Evolutionary conservation across 2,113 vertebrate genomes (phyloP), one percentile per base, ranked within the genome.

Genomic region (Neofelis nebulosa): DNA sequence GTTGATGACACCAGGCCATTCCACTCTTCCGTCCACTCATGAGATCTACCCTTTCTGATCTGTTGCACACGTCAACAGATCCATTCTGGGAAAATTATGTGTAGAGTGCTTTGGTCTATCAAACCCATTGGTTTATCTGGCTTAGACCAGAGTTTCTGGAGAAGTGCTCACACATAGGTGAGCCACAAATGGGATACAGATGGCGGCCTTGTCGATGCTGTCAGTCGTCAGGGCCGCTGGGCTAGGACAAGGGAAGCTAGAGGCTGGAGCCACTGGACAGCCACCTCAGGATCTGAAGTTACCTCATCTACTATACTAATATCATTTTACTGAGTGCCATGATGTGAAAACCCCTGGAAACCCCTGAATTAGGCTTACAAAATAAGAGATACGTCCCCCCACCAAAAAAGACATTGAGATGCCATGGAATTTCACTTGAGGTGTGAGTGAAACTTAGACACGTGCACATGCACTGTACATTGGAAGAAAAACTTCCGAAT

Each of bases 191-290:
- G 29, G 41, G 38, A 33, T 33, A 15, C 33, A 15, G 55, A 1
- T 2, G 19, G 38, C 1, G 21, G 48, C 71, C 50, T 5, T n/a
- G 5, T 1, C 2, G 7, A 36, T 63, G n/a, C 23, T 29, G 31
- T 45, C 4, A 2, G 41, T 29, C 45, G 12, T 74, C 65, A 66
- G 55, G 13, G 48, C 23, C 4, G 12, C 13, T 15, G 31, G 48
- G 18, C 61, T 15, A 65, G 45, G 45, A 48, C 33, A 13, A 1
- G 19, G 27, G 36, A 14, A 45, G 18, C 16, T 7, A 38, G 66
- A 50, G 19, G 7, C 68, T 48, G n/a, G 63, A 55, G 41, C 15
- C 45, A 3, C 55, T 65, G 15, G 12, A 13, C 31, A 45, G 38
- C 33, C 45, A 73, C 36, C 69, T 73, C 87, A 66, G 45, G 36